Base-by-base conservation (phyloP, 2,113 vertebrate species). In the Anser cygnoides region DNA sequence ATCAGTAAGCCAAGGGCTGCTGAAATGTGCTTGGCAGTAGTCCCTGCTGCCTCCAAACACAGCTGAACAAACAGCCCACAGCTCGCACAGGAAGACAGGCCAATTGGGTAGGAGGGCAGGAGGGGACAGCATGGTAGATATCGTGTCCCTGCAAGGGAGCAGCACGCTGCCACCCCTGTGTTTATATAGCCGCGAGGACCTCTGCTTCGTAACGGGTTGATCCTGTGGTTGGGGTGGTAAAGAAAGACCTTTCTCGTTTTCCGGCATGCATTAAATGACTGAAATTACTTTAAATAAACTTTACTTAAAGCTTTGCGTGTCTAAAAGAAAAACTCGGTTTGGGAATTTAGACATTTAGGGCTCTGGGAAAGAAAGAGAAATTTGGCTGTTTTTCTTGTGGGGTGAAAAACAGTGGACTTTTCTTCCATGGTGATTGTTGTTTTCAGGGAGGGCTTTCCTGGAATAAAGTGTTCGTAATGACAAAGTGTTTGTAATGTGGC, bases 1-100 rank as follows among this genome's bases (percentile, higher is more conserved):
- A 73, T 44, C 43, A 62, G 90, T 37, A 70, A 78, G 91, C 91
- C 62, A 52, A 25, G 50, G 28, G 70, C 94, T 95, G 96, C 94
- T 75, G 84, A 92, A 80, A 68, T 80, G 19, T 81, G 52, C 62
- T 94, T 92, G 97, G 95, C 93, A 58, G 49, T 76, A 63, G 84
- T 84, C 87, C 86, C 61, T 75, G 41, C 80, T 80, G 96, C 80
- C 79, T 65, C 54, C 85, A 52, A 58, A 63, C 1, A 26, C 95
- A 95, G 95, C 95, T 94, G 95, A 96, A 89, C 62, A 96, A 88
- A 93, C 77, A 95, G 93, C 39, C 58, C 14, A 9, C 41, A 52
- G 91, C 91, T 87, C 4, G 0, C 62, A 44, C 76, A 41, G 71
- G 73, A 77, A 90, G 91, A 43, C 72, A 46, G 57, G 76, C 70